phyloP scores from a whole-genome alignment of 2,113 vertebrate genomes.

The Muntiacus muntjak region DNA sequence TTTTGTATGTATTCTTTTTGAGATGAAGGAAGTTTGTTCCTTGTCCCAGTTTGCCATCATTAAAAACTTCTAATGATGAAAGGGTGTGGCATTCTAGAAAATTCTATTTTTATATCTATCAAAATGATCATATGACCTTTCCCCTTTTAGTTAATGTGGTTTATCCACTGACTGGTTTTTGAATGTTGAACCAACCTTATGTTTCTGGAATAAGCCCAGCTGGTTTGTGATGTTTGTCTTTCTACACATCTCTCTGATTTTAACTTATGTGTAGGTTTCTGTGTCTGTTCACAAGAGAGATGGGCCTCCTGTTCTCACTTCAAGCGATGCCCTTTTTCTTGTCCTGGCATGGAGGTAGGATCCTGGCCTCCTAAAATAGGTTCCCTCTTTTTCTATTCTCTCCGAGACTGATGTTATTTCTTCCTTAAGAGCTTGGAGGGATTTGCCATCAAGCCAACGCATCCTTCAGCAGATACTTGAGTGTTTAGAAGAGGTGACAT shows the following conservation, averaged over 20 bases:
- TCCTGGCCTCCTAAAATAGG: no score
- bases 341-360: not conserved
- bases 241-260: not conserved
- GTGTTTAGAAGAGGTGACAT: not conserved
- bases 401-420: not conserved
- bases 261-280: not conserved
- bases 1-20: not conserved
- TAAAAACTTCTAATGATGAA: not conserved
- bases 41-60: not conserved
- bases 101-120: not conserved
- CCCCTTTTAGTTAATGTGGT: not conserved
- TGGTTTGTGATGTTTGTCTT: not conserved
- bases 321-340: not conserved
- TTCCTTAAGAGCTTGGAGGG: not conserved
- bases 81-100: not conserved
- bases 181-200: not conserved
- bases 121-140: not conserved
- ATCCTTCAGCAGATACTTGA: not conserved
- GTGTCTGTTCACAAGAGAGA: not conserved
- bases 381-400: not conserved
- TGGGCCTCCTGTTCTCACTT: not conserved
- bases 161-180: not conserved
- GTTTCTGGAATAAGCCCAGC: not conserved
- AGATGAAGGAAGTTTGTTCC: not conserved
- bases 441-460: rapidly evolving